A percentile compares a stretch with the other conserved stretches of the same genome.
Conservation (phyloP, 2,113 vertebrate species). For the Zootoca vivipara region DNA sequence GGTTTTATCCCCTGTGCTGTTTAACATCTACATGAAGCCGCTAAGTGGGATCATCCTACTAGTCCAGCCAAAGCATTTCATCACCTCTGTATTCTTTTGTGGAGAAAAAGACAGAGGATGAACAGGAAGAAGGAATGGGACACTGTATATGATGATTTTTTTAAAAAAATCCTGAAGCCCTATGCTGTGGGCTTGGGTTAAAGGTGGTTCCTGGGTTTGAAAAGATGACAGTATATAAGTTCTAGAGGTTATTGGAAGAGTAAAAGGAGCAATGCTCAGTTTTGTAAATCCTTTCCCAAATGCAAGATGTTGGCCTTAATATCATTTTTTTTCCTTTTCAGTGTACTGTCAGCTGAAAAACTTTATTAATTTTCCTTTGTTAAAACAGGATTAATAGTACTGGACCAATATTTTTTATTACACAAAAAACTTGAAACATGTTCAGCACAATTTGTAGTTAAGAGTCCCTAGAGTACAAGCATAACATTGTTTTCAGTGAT, state of each 20-base stretch:
- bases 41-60: no score
- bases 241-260: not conserved
- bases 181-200: no score
- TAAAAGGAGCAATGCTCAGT: not conserved
- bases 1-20: no score
- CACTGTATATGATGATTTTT: not conserved
- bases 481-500: conserved; percentile 36
- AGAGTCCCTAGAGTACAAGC: not conserved
- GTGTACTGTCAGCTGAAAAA: not conserved
- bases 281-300: conserved; percentile 9
- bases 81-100: not conserved
- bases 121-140: no score
- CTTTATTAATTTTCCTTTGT: conserved; percentile 3
- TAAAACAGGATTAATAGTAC: conserved; percentile 14
- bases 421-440: conserved; percentile 25
- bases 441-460: conserved; percentile 24
- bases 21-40: no score
- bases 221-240: not conserved
- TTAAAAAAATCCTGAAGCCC: no score
- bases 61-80: not conserved
- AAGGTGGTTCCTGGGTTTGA: not conserved
- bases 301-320: not conserved
- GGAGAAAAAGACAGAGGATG: no score
- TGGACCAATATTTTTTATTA: conserved; percentile 20
- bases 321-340: not conserved